Evolutionary conservation across 2,113 vertebrate species (phyloP).

Genomic region (Setophaga kirtlandii): DNA sequence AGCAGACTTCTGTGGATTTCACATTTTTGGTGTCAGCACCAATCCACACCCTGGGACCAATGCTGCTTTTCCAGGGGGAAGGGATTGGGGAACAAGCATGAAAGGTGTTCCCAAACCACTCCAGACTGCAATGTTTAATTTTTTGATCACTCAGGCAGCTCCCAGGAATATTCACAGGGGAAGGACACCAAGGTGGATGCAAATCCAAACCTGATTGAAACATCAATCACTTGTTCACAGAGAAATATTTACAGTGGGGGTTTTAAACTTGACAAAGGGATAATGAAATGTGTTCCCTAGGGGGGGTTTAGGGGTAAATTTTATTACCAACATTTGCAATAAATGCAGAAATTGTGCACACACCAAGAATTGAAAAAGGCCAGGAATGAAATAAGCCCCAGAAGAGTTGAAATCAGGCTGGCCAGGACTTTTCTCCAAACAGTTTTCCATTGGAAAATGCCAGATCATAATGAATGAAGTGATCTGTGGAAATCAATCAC

Average conservation of each 20-base stretch:
- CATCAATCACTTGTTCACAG: neutral
- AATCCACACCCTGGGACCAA: neutral
- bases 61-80: neutral
- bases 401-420: neutral
- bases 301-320: neutral
- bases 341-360: neutral
- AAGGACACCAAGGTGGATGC: conserved; percentile 16
- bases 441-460: neutral
- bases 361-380: neutral
- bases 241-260: neutral
- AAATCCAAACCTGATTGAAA: neutral
- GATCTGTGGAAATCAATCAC: neutral
- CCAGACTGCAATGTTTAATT: neutral
- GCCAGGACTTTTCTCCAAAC: neutral
- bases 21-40: neutral
- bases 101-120: neutral
- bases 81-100: neutral
- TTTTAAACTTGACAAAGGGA: neutral
- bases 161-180: neutral
- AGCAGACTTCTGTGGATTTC: neutral
- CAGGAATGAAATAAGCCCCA: neutral
- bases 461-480: neutral
- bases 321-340: neutral
- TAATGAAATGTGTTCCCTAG: neutral
- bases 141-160: neutral